These are phyloP conservation scores for Montifringilla adamsi DNA, from an alignment of 2,113 vertebrate genomes.

Conservation along the genomic window DNA sequence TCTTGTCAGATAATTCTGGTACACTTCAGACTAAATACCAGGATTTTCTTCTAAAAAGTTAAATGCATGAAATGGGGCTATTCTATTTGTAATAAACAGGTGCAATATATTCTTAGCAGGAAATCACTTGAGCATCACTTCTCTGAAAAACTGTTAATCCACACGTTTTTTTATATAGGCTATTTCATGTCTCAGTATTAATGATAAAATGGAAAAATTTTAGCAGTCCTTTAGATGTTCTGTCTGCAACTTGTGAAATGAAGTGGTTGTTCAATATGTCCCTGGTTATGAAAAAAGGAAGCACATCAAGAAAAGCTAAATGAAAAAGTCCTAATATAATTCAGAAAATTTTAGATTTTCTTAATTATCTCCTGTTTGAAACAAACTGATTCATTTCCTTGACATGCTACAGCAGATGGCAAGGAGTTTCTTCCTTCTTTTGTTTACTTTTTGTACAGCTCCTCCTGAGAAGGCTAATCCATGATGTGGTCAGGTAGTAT, in stretches of 20 bases:
- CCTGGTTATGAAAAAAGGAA: neutral
- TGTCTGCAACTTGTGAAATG: neutral
- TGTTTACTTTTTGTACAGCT: conserved; percentile 32
- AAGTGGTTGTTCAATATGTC: neutral
- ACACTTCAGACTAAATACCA: neutral
- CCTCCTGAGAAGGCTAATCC: conserved; percentile 56
- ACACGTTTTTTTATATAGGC: neutral
- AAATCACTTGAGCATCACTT: neutral
- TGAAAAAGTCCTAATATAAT: neutral
- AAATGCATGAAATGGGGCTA: neutral
- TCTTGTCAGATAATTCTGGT: neutral
- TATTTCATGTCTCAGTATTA: neutral
- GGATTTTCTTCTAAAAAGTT: neutral
- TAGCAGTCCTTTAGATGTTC: neutral
- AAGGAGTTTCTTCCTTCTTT: conserved; percentile 45
- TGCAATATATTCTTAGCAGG: neutral
- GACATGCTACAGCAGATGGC: conserved; percentile 19
- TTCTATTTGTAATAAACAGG: neutral
- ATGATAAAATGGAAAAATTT: neutral
- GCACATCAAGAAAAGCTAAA: neutral
- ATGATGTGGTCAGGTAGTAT: conserved; percentile 55
- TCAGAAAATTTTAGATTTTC: conserved; percentile 49
- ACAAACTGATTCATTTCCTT: conserved; percentile 63
- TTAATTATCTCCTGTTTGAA: conserved; percentile 38
- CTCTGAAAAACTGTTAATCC: neutral